These are phyloP conservation scores for Drosophila punjabiensis DNA, from an alignment of 1,140 invertebrate genomes.

Conservation along the genomic window DNA sequence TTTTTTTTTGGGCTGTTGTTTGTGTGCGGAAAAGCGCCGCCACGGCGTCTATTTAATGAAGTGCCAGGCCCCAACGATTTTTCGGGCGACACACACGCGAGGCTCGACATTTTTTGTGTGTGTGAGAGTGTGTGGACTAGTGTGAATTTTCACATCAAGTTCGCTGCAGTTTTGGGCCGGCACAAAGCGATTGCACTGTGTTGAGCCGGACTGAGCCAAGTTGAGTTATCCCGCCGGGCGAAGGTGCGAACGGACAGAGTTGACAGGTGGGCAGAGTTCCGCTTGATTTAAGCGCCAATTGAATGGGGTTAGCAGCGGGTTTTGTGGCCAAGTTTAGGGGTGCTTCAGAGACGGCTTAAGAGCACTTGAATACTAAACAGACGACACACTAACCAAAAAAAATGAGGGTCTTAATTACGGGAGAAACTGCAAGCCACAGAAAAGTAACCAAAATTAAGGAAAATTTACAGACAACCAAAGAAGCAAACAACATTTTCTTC, in stretches of 20 bases:
- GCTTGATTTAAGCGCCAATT: slow-evolving; percentile 26
- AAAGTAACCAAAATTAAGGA: too few relatives aligned
- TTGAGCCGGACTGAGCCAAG: slow-evolving; percentile 16
- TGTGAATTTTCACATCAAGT: slow-evolving; percentile 77
- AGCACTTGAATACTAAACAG: background rate
- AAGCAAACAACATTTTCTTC: background rate
- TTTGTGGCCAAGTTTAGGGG: slow-evolving; percentile 18
- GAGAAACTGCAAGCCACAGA: background rate
- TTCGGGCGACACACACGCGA: slow-evolving; percentile 9
- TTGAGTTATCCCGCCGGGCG: slow-evolving; percentile 31
- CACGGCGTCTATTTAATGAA: slow-evolving; percentile 78
- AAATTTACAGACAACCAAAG: background rate
- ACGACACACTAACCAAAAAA: background rate
- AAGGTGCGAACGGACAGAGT: slow-evolving; percentile 26
- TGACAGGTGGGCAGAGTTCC: slow-evolving; percentile 37
- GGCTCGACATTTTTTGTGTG: slow-evolving; percentile 46
- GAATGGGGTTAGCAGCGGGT: slow-evolving; percentile 39
- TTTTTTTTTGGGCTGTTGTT: slow-evolving; percentile 14
- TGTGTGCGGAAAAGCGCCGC: slow-evolving; percentile 66
- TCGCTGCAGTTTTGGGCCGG: slow-evolving; percentile 10
- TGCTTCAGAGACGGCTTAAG: background rate
- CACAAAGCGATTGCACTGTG: slow-evolving; percentile 30
- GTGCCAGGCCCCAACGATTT: slow-evolving; percentile 61
- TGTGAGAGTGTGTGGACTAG: slow-evolving; percentile 31
- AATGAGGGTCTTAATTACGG: slow-evolving; percentile 8